Conservation (phyloP, 2,888 invertebrate genomes). For the Boloria euphrosyne region DNA sequence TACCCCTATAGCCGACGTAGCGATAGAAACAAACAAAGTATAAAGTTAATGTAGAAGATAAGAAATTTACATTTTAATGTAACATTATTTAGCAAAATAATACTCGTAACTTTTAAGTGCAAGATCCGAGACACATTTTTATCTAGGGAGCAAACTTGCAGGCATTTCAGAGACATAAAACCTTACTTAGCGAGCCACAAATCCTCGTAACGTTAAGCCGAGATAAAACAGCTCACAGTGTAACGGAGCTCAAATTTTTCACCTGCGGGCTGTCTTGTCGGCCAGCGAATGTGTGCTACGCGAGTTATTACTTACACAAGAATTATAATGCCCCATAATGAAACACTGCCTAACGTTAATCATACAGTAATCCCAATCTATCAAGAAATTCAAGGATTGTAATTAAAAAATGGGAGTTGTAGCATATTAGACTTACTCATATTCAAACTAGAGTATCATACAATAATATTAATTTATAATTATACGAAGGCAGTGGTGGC, state of each 20-base stretch:
- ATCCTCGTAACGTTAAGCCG: conserved; percentile 81
- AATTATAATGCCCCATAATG: conserved; percentile 74
- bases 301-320: conserved; percentile 74
- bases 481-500: too few relatives aligned
- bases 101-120: conserved; percentile 45
- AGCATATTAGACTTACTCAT: too few relatives aligned
- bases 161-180: conserved; percentile 77
- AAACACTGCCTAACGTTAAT: conserved; percentile 63
- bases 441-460: too few relatives aligned
- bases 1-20: conserved; percentile 16
- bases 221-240: conserved; percentile 80
- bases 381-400: too few relatives aligned
- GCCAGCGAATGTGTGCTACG: conserved; percentile 60
- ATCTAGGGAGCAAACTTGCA: conserved; percentile 73
- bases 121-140: conserved; percentile 64
- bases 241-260: conserved; percentile 76
- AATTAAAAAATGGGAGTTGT: too few relatives aligned
- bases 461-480: too few relatives aligned
- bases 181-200: conserved; percentile 81
- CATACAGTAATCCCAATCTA: conserved; percentile 28
- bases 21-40: conserved; percentile 17
- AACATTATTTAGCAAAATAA: conserved; percentile 26
- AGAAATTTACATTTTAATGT: conserved; percentile 29
- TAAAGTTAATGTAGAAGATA: conserved; percentile 14
- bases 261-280: conserved; percentile 62